phyloP scores from a whole-genome alignment of 2,888 invertebrate species.

The Osedax frankpressi region DNA sequence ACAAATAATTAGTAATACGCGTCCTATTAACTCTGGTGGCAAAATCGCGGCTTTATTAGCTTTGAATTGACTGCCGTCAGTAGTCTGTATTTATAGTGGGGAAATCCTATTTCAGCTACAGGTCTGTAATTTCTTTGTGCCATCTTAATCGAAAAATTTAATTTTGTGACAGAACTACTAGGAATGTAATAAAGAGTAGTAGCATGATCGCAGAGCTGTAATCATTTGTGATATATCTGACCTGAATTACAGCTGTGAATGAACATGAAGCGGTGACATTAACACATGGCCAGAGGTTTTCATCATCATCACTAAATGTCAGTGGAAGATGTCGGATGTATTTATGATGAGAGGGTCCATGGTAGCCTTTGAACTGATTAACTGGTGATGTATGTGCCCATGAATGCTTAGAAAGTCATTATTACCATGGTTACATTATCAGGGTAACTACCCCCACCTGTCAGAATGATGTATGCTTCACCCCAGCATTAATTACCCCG shows the following conservation, averaged over 20 bases:
- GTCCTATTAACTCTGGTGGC: background rate
- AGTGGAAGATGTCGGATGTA: background rate
- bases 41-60: conserved; percentile 1
- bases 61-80: background rate
- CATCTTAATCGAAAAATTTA: background rate
- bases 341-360: background rate
- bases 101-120: background rate
- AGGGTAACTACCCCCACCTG: background rate
- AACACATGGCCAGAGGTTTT: background rate
- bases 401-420: conserved; percentile 4
- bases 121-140: background rate
- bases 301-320: background rate
- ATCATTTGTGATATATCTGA: background rate
- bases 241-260: background rate
- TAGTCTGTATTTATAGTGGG: background rate
- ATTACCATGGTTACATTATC: conserved; percentile 9
- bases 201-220: background rate
- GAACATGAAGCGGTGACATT: background rate
- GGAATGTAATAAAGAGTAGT: background rate
- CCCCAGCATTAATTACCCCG: background rate
- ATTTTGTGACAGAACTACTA: background rate
- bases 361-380: background rate
- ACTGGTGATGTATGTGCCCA: conserved; percentile 2
- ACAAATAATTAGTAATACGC: conserved; percentile 9
- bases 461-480: conserved; percentile 2